Conservation (phyloP, 2,113 vertebrate species). For the Podarcis raffonei region DNA sequence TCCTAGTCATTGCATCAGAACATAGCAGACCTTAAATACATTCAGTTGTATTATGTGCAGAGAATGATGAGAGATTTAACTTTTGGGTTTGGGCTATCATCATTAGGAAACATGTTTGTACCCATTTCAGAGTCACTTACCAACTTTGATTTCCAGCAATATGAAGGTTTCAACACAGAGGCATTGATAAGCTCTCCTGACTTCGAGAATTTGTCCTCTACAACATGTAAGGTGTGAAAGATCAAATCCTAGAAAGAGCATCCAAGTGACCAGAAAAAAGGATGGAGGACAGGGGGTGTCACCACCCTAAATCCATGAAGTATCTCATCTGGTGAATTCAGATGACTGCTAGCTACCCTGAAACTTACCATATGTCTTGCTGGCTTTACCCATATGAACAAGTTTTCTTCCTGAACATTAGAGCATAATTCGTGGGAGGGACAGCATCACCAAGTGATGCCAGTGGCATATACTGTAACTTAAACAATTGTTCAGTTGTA, state of each 20-base stretch:
- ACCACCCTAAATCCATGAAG: too few relatives aligned
- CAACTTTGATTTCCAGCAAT: background rate
- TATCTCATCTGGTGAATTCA: background rate
- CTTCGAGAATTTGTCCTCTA: too few relatives aligned
- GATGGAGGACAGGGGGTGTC: too few relatives aligned
- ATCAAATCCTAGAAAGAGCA: too few relatives aligned
- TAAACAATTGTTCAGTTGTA: background rate
- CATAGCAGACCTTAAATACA: constrained; percentile 26
- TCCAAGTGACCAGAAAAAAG: too few relatives aligned
- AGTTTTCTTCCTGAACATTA: background rate
- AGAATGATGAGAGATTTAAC: constrained; percentile 25
- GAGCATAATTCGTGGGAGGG: background rate
- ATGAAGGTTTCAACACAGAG: background rate
- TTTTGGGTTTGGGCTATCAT: constrained; percentile 43
- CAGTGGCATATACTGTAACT: background rate
- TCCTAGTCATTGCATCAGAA: constrained; percentile 32
- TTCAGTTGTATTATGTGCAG: constrained; percentile 14
- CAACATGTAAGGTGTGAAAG: too few relatives aligned
- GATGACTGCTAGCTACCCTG: background rate
- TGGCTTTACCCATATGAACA: background rate
- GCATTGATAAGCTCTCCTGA: too few relatives aligned
- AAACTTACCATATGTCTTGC: background rate
- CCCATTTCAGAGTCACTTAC: background rate
- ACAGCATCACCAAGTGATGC: background rate
- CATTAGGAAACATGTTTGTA: background rate